Base-by-base conservation (phyloP, 2,113 vertebrate species). In the Nothobranchius furzeri region DNA sequence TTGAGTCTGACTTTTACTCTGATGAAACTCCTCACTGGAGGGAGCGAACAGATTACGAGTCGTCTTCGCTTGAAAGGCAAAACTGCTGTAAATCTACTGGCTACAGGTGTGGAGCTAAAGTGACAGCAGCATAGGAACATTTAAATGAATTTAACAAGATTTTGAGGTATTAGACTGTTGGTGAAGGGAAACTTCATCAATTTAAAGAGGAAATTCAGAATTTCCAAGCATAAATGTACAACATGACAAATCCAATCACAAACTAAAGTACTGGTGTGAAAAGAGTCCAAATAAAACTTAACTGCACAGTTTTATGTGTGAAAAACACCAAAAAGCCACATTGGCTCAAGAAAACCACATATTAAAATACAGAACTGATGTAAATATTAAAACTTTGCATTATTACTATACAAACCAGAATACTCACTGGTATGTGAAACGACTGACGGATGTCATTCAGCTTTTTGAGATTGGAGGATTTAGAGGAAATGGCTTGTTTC, bases 331-430 rank as follows among this genome's bases (percentile, higher is more conserved):
- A 40, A 40, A 9, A 30, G 30, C 30, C 30, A 30, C 7, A 6
- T 40, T 40, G 7, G 37, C 37, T 40, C 6, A 45, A 45, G 3
- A 45, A 45, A 45, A 45, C 9, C 10, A 45, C 12, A 12, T 45
- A 11, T 2, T 45, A 45, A 45, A 45, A 45, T 45, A 45, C 43
- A 11, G 6, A 2, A 13, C 10, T 9, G 2, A 50, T 50, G 20
- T 20, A 50, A 50, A 50, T 50, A 59, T 14, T 63, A 55, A 73
- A 71, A 25, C n/a, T 2, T 25, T 9, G 2, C 24, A 9, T 65
- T 45, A 45, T 11, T 45, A 37, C 46, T 68, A 43, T 35, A 51
- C 8, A 59, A 35, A 24, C 43, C 53, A 69, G 17, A 64, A 70
- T 50, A 50, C 40, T 52, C 42, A 75, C 2, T 51, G 25, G 13